A percentile compares a stretch with the other conserved stretches of the same genome.
These are phyloP conservation scores for Xenopus tropicalis DNA, from an alignment of 2,113 vertebrate species.

Conservation along the genomic window UCB_Xtro_10.0 CM004444.2:117353001-117353500, in stretches of 20 bases:
- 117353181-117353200: constrained; percentile 79
- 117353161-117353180: constrained; percentile 17
- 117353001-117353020: no score
- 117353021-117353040: no score
- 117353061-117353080: no score
- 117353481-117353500: no score
- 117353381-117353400: constrained; percentile 75
- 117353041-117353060: no score
- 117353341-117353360: constrained; percentile 29
- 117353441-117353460: no score
- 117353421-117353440: no score
- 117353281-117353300: constrained; percentile 56
- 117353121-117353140: no score
- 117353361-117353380: constrained; percentile 81
- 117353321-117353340: neutral
- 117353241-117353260: constrained; percentile 88
- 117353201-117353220: constrained; percentile 85
- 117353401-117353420: constrained; percentile 92
- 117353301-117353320: neutral
- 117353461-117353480: no score
- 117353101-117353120: no score
- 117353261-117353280: constrained; percentile 81
- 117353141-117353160: no score
- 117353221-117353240: constrained; percentile 93
- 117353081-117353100: no score